A percentile compares a stretch with the other conserved stretches of the same genome.
Evolutionary conservation across 2,888 invertebrate genomes (phyloP).

Genomic region (Cheilosia soror): DNA sequence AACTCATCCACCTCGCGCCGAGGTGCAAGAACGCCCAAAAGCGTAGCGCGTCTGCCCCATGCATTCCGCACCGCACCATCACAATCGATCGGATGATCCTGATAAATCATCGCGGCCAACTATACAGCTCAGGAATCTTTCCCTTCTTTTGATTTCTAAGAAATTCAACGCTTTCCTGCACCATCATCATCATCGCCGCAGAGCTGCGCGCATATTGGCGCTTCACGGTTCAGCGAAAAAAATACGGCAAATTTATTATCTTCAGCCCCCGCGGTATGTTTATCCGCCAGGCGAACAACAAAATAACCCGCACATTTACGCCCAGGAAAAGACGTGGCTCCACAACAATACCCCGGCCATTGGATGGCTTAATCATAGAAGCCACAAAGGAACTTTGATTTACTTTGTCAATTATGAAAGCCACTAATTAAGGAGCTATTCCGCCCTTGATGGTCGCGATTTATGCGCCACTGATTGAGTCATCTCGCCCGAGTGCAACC

Average conservation of each 20-base stretch:
- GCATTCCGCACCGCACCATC: slow-evolving; percentile 2
- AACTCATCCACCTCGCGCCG: slow-evolving; percentile 27
- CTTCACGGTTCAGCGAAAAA: slow-evolving; percentile 42
- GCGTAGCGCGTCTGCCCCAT: slow-evolving; percentile 25
- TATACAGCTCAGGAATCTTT: slow-evolving; percentile 47
- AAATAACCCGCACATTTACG: slow-evolving; percentile 31
- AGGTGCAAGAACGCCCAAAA: slow-evolving; percentile 48
- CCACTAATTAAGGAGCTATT: slow-evolving; percentile 71
- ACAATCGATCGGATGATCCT: slow-evolving; percentile 66
- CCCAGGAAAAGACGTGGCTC: slow-evolving; percentile 51
- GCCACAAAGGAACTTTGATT: slow-evolving; percentile 59
- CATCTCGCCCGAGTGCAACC: slow-evolving; percentile 45
- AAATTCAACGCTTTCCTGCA: slow-evolving; percentile 42
- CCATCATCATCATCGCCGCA: slow-evolving; percentile 20
- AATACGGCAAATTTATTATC: slow-evolving; percentile 62
- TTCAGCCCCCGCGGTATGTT: slow-evolving; percentile 67
- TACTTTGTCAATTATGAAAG: slow-evolving; percentile 74
- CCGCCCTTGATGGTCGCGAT: slow-evolving; percentile 66
- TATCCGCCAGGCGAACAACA: slow-evolving; percentile 23
- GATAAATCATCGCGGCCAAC: slow-evolving; percentile 68
- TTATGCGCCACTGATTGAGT: slow-evolving; percentile 71
- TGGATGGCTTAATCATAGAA: slow-evolving; percentile 71
- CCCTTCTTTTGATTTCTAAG: slow-evolving; percentile 63
- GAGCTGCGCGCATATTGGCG: slow-evolving; percentile 51
- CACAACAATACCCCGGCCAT: slow-evolving; percentile 34